Evolutionary conservation across 2,797 vertebrate genomes (phyloP).

Genomic region (Poeciliopsis paucimaculata): DNA sequence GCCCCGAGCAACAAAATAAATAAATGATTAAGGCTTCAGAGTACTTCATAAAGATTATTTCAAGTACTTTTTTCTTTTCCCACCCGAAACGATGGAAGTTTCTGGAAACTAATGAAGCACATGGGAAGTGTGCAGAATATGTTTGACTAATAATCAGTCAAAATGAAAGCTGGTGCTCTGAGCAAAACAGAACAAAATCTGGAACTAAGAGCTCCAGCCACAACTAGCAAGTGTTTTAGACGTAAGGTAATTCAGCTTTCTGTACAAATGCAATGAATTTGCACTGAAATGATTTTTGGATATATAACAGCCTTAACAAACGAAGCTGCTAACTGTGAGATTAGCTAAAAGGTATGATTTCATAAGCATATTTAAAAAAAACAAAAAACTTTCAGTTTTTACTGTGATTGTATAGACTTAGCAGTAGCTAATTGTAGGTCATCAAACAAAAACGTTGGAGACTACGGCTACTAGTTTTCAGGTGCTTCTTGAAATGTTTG

Average conservation of each 20-base stretch:
- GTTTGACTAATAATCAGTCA: constrained; percentile 40
- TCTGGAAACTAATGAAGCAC: constrained; percentile 40
- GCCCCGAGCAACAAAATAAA: constrained; percentile 64
- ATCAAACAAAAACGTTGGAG: background rate
- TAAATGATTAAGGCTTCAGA: constrained; percentile 70
- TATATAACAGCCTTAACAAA: background rate
- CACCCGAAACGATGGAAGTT: constrained; percentile 11
- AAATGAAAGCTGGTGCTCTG: background rate
- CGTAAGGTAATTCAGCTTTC: background rate
- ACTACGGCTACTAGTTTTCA: background rate
- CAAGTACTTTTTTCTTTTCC: constrained; percentile 34
- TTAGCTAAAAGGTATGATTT: background rate
- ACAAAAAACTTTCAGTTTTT: background rate
- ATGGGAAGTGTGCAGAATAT: constrained; percentile 32
- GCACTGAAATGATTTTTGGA: background rate
- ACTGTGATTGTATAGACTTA: background rate
- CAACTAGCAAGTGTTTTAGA: background rate
- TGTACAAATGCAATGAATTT: background rate
- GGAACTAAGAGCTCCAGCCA: background rate
- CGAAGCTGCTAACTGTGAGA: background rate
- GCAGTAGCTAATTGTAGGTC: background rate
- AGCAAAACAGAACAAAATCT: background rate
- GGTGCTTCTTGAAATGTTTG: background rate
- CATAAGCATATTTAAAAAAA: background rate
- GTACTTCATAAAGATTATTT: constrained; percentile 57